Evolutionary conservation across 2,113 vertebrate species (phyloP), one percentile per base, ranked within the genome.

Genomic region (Pithys albifrons): DNA sequence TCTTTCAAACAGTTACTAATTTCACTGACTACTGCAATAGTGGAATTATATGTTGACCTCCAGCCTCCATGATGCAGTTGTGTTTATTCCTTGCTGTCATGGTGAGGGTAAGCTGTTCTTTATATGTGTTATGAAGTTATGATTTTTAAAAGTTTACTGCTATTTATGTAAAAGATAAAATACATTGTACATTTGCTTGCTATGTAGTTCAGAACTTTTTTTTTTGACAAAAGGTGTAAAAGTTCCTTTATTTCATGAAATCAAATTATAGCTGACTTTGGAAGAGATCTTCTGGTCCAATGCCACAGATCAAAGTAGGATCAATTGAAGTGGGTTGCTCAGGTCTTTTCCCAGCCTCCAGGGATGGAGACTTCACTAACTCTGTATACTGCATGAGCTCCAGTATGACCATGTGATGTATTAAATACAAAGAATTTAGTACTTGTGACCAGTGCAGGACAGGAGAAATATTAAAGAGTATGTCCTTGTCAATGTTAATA

Each of bases 81-180:
- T 82, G 37, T 82, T 77, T 57, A 7, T 31, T 49, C 79, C 33
- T 70, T 65, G 31, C 57, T 85, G 52, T 64, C 29, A 48, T 3
- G 5, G 48, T 46, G 14, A 75, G 19, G 85, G 81, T 95, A 85
- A 95, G 89, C 19, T 3, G 1, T 64, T 94, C 33, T 80, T 87
- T 4, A 8, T 19, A 15, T 10, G 7, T 83, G 19, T 58, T 73
- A 17, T 1, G 0, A 65, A 54, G 37, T n/a, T 27, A 19, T 4
- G 16, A 25, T 43, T 57, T 28, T 46, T 39, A 9, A 62, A 82
- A 41, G 51, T 14, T 10, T 31, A 9, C 23, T 33, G 8, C 23
- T 72, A 0, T 61, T 51, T 67, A 10, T 57, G 37, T 70, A 45
- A 27, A 45, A 23, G 14, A 24, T 61, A 48, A 59, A 71, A 54